Base-by-base conservation (phyloP, 2,797 vertebrate genomes). In the Columba guinea region DNA sequence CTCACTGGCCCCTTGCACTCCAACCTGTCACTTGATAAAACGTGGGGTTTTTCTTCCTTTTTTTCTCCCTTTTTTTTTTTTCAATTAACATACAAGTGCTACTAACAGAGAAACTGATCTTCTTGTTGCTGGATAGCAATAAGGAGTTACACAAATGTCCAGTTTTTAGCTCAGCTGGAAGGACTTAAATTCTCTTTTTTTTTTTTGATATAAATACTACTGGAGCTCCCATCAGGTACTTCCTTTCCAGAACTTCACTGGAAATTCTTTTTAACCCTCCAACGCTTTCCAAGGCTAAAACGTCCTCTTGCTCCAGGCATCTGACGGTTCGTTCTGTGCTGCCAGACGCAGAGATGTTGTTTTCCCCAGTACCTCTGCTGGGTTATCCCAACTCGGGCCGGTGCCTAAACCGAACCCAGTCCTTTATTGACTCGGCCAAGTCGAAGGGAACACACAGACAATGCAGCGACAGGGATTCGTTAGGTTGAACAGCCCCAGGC, bases 401-500 rank as follows among this genome's bases (percentile, higher is more conserved):
- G 96, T 27, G 24, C 92, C 96, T 92, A 91, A 92, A 90, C 95
- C 91, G 32, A 89, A 68, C 94, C 95, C 94, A 68, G 84, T 39
- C 91, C 93, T 93, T 80, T 89, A 88, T 62, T 95, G 88, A 94
- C 97, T 96, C 53, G 87, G 96, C 94, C 97, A 95, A 97, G 95
- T 96, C 60, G 91, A 95, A 97, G 97, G 97, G 97, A 97, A 98
- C 96, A 97, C 94, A 97, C 97, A 96, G 97, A 98, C 94, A 90
- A 96, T 95, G 95, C 97, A 97, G 97, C 97, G 68, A 98, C 97
- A 97, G 97, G 97, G 96, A 97, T 98, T 98, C 84, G 32, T 96
- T 96, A 93, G 97, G 96, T 95, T 93, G 90, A 97, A 97, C 88
- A 97, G 97, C 97, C 97, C 97, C 83, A 92, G 96, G 96, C 96